These are phyloP conservation scores for Dermochelys coriacea DNA, from an alignment of 2,797 vertebrate genomes.

Conservation along the genomic window DNA sequence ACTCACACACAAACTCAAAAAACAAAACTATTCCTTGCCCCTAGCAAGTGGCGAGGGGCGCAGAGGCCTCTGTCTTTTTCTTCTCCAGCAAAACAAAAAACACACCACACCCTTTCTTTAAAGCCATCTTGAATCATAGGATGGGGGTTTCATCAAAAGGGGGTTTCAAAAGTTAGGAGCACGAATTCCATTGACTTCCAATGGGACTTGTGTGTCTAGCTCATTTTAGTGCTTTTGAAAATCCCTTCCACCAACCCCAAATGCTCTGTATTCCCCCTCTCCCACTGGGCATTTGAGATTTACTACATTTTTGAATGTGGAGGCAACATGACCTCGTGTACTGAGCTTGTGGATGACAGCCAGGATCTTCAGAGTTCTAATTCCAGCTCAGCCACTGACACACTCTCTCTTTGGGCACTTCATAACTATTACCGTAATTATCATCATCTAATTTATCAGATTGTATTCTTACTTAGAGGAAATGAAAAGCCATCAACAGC, in stretches of 20 bases:
- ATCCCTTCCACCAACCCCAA: background rate
- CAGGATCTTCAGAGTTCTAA: background rate
- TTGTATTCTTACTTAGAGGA: background rate
- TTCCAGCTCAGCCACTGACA: background rate
- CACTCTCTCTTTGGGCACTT: too few species aligned
- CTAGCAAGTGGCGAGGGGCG: background rate
- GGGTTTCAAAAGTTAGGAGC: background rate
- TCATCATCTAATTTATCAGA: background rate
- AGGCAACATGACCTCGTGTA: too few species aligned
- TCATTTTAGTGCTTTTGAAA: background rate
- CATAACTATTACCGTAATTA: background rate
- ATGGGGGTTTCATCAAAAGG: too few species aligned
- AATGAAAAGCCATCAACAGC: background rate
- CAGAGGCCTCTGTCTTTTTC: background rate
- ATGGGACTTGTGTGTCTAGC: background rate
- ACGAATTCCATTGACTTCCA: background rate
- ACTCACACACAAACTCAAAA: background rate
- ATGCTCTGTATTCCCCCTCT: background rate
- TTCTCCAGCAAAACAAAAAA: background rate
- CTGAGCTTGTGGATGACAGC: too few species aligned
- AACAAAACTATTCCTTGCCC: background rate
- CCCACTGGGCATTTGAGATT: background rate
- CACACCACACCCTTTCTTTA: background rate
- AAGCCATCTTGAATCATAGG: background rate
- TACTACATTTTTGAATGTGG: too few species aligned